Evolutionary conservation across 1,140 invertebrate species (phyloP).

Genomic region (Heliconius congener): DNA sequence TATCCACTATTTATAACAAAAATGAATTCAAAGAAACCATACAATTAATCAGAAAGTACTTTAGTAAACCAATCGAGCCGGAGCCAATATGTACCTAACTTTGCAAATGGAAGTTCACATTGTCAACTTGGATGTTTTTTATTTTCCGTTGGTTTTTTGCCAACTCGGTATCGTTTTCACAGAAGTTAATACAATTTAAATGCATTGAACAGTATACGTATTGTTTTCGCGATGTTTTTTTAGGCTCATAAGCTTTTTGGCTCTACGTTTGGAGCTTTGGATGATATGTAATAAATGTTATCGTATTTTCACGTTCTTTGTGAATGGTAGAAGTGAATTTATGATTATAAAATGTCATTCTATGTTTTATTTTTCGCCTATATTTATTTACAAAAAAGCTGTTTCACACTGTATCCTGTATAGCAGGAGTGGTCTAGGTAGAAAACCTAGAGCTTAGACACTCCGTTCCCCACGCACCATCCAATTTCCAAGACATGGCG

Average conservation of each 20-base stretch:
- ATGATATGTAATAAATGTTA: slow-evolving; percentile 10
- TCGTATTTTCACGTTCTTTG: slow-evolving; percentile 7
- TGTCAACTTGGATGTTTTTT: slow-evolving; percentile 38
- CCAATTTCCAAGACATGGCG: too few relatives aligned
- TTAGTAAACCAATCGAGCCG: slow-evolving; percentile 36
- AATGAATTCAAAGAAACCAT: slow-evolving; percentile 21
- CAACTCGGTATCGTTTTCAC: slow-evolving; percentile 43
- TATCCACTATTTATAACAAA: neutral
- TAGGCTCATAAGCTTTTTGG: slow-evolving; percentile 19
- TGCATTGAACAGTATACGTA: slow-evolving; percentile 35
- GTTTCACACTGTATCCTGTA: too few relatives aligned
- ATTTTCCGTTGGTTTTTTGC: slow-evolving; percentile 43
- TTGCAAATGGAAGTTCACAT: slow-evolving; percentile 45
- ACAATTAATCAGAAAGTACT: slow-evolving; percentile 45
- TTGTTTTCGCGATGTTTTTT: slow-evolving; percentile 28
- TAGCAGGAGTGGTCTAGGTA: too few relatives aligned
- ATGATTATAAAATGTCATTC: neutral
- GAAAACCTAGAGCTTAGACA: too few relatives aligned
- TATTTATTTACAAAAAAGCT: too few relatives aligned
- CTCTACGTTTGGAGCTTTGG: neutral
- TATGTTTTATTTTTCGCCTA: too few relatives aligned
- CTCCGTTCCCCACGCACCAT: too few relatives aligned
- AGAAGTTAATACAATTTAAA: slow-evolving; percentile 48
- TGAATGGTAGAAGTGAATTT: neutral
- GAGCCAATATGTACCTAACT: slow-evolving; percentile 44